phyloP scores from a whole-genome alignment of 2,113 vertebrate genomes.

The Nothoprocta perdicaria region DNA sequence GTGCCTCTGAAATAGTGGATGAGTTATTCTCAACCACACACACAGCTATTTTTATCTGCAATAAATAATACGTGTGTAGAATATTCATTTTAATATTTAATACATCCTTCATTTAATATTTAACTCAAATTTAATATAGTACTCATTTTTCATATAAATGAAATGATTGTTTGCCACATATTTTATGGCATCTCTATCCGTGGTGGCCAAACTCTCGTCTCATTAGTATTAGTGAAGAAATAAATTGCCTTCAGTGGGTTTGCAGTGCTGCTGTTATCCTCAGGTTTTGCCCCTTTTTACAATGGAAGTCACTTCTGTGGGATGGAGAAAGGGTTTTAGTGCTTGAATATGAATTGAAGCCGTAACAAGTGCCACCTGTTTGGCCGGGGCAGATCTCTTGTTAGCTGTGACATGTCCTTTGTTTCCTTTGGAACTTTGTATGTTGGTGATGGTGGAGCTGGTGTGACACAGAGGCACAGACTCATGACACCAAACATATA shows the following conservation, averaged over 20 bases:
- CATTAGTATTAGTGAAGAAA: conserved; percentile 14
- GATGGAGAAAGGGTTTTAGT: neutral
- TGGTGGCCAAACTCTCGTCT: neutral
- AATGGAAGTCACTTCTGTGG: neutral
- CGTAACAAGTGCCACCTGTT: neutral
- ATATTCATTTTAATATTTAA: conserved; percentile 58
- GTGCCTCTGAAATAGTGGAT: neutral
- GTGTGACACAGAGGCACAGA: neutral
- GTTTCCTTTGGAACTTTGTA: neutral
- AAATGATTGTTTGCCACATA: conserved; percentile 61
- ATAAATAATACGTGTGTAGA: neutral
- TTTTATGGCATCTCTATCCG: conserved; percentile 12
- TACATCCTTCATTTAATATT: conserved; percentile 56
- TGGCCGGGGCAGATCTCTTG: neutral
- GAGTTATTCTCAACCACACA: neutral
- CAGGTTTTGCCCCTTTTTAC: neutral
- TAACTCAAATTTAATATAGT: conserved; percentile 40
- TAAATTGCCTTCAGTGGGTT: neutral
- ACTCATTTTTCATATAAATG: conserved; percentile 47
- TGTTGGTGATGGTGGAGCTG: neutral
- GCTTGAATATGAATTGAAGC: neutral
- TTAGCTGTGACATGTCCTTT: neutral
- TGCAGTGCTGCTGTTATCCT: neutral
- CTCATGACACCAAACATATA: neutral
- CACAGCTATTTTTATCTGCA: conserved; percentile 45